Conservation (phyloP, 2,888 invertebrate genomes). For the Agrochola macilenta region DNA sequence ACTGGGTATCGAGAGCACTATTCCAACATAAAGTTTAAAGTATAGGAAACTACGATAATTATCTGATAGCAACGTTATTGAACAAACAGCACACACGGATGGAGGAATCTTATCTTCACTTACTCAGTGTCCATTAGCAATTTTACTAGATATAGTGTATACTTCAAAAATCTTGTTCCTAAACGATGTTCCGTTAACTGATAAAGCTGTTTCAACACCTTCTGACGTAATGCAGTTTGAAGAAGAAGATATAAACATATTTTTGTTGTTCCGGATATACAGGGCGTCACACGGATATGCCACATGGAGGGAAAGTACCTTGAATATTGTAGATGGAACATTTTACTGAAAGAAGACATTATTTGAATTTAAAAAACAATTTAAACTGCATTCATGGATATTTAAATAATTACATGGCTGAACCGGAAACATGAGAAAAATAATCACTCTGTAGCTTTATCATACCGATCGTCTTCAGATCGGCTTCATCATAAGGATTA, state of each 20-base stretch:
- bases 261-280: slow-evolving; percentile 17
- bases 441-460: too few relatives aligned
- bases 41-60: slow-evolving; percentile 78
- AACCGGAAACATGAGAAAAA: too few relatives aligned
- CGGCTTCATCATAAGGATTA: too few relatives aligned
- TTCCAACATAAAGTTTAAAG: slow-evolving; percentile 64
- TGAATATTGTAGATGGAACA: too few relatives aligned
- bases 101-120: slow-evolving; percentile 72
- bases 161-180: slow-evolving; percentile 64
- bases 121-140: slow-evolving; percentile 54
- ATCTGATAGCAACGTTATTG: slow-evolving; percentile 77
- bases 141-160: slow-evolving; percentile 54
- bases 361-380: too few relatives aligned
- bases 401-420: too few relatives aligned
- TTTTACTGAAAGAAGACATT: too few relatives aligned
- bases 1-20: not conserved
- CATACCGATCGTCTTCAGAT: too few relatives aligned
- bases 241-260: slow-evolving; percentile 35
- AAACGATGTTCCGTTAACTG: slow-evolving; percentile 60
- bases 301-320: too few relatives aligned
- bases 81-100: slow-evolving; percentile 74
- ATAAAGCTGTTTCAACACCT: slow-evolving; percentile 55
- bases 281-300: too few relatives aligned
- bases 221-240: slow-evolving; percentile 51
- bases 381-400: too few relatives aligned